phyloP scores from a whole-genome alignment of 2,113 vertebrate species.

The Dendrocopos noguchii region DNA sequence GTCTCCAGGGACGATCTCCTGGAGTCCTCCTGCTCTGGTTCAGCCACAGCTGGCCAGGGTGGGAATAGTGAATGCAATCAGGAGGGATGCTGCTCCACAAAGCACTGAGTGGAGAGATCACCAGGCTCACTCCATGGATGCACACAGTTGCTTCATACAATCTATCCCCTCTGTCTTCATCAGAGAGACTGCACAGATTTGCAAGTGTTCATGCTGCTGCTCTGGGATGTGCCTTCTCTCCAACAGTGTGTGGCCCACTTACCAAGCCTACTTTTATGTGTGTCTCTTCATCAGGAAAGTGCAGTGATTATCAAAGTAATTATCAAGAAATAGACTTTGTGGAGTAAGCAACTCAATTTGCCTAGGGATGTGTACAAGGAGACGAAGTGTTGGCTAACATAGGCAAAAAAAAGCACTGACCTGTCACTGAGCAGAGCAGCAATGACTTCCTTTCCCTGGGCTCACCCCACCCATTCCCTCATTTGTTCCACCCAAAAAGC shows the following conservation, averaged over 20 bases:
- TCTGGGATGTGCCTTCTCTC: neutral
- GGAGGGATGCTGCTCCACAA: neutral
- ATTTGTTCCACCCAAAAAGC: neutral
- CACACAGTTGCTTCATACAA: fast-evolving
- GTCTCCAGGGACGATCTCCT: neutral
- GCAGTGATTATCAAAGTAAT: too few species aligned
- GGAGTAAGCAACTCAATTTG: neutral
- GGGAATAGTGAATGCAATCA: fast-evolving
- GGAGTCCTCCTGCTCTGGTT: neutral
- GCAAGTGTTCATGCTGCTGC: neutral
- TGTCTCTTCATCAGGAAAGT: neutral
- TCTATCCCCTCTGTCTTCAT: neutral
- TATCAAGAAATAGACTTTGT: neutral
- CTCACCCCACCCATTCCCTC: neutral
- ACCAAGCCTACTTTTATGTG: neutral
- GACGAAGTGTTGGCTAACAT: neutral
- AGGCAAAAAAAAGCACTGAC: neutral
- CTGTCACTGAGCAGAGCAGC: neutral
- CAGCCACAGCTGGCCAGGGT: neutral
- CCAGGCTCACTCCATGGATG: fast-evolving
- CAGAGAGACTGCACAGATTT: neutral
- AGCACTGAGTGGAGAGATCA: neutral
- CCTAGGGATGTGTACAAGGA: fast-evolving
- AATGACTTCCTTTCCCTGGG: neutral
- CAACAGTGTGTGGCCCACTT: neutral